Percentiles rank a stretch among this genome's conserved stretches.
phyloP scores from a whole-genome alignment of 2,113 vertebrate genomes.

The Nycticebus coucang region DNA sequence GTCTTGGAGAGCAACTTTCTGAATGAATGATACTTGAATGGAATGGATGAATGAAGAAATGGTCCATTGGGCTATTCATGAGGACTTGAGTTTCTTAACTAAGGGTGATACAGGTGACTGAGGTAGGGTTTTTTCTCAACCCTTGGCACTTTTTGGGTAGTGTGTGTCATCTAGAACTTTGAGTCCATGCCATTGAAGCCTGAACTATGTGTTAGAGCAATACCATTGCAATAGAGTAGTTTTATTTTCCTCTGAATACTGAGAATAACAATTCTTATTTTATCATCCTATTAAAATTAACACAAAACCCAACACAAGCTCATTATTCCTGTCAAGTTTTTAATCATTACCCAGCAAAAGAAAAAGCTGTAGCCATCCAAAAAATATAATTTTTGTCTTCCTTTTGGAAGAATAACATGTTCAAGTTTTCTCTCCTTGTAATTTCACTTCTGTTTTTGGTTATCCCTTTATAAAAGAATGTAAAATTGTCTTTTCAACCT shows the following conservation, averaged over 20 bases:
- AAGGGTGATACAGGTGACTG: background rate
- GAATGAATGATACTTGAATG: background rate
- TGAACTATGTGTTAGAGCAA: background rate
- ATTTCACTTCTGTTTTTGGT: conserved; percentile 66
- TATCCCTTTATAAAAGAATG: conserved; percentile 29
- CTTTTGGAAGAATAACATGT: conserved; percentile 52
- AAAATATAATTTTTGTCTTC: conserved; percentile 64
- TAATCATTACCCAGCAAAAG: conserved; percentile 74
- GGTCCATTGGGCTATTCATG: background rate
- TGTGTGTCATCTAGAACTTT: background rate
- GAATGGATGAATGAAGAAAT: background rate
- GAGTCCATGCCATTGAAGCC: background rate
- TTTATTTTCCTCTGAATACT: conserved; percentile 59
- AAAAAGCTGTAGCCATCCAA: conserved; percentile 62
- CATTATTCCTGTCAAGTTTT: conserved; percentile 73
- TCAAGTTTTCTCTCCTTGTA: conserved; percentile 59
- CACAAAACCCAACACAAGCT: conserved; percentile 64
- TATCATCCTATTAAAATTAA: conserved; percentile 68
- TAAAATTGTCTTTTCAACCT: conserved; percentile 39
- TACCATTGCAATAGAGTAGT: background rate
- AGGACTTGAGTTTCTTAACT: background rate
- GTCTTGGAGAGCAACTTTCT: background rate
- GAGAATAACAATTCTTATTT: conserved; percentile 65
- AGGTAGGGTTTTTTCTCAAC: background rate
- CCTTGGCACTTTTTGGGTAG: background rate